phyloP scores from a whole-genome alignment of 2,888 invertebrate genomes.

The Sisyra terminalis region DNA sequence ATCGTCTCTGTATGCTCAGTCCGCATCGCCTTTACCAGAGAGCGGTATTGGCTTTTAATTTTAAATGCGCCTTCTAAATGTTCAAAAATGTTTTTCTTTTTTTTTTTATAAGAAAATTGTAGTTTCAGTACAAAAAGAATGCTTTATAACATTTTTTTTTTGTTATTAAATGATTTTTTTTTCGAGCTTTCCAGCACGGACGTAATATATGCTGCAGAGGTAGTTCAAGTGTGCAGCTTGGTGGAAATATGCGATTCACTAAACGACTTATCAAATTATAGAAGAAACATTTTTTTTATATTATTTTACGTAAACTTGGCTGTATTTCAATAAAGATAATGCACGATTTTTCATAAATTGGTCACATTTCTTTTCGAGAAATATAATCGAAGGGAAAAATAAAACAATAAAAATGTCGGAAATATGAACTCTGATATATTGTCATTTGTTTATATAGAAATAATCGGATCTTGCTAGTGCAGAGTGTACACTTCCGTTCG shows the following conservation, averaged over 20 bases:
- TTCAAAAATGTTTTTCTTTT: not conserved
- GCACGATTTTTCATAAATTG: constrained; percentile 5
- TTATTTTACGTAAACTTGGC: constrained; percentile 10
- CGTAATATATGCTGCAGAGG: too few relatives aligned
- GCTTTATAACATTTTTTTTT: not conserved
- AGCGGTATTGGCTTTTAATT: constrained; percentile 5
- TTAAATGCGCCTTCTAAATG: too few relatives aligned
- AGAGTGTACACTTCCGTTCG: constrained; percentile 11
- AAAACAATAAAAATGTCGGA: constrained; percentile 9
- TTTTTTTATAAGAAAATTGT: too few relatives aligned
- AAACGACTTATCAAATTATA: not conserved
- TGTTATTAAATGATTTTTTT: too few relatives aligned
- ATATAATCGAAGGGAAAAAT: constrained; percentile 8
- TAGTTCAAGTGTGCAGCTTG: too few relatives aligned
- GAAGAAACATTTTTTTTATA: constrained; percentile 1
- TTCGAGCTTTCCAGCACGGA: not conserved
- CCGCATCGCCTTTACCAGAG: constrained; percentile 15
- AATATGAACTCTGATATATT: constrained; percentile 1
- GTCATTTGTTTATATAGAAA: constrained; percentile 5
- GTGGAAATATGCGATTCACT: too few relatives aligned
- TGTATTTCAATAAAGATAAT: constrained; percentile 12
- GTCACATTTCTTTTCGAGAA: constrained; percentile 1
- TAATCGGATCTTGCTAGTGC: not conserved
- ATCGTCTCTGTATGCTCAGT: constrained; percentile 18
- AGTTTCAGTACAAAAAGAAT: too few relatives aligned